Evolutionary conservation across 2,797 vertebrate species (phyloP).

Genomic region (Schizopygopsis pylzovi): DNA sequence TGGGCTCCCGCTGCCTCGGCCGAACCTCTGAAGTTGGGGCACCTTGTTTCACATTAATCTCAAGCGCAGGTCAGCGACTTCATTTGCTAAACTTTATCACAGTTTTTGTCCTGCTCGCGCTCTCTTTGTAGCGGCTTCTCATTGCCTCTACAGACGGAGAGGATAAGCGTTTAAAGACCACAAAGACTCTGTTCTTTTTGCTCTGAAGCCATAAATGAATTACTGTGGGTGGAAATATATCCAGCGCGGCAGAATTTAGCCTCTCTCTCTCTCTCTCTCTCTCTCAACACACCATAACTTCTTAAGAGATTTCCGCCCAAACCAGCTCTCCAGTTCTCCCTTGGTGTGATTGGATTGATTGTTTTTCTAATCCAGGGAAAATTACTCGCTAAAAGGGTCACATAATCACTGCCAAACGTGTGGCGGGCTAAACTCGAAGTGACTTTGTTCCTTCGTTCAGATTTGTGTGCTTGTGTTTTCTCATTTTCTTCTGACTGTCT

Average conservation of each 20-base stretch:
- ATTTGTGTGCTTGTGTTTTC: constrained; percentile 49
- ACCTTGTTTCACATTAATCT: constrained; percentile 98
- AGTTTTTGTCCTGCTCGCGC: constrained; percentile 68
- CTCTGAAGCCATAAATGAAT: constrained; percentile 85
- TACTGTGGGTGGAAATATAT: constrained; percentile 81
- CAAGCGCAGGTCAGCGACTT: constrained; percentile 94
- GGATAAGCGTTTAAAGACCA: constrained; percentile 77
- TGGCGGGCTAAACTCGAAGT: constrained; percentile 59
- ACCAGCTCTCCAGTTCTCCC: constrained; percentile 64
- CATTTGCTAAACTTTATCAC: constrained; percentile 93
- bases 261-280: constrained; percentile 21
- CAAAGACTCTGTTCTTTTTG: constrained; percentile 79
- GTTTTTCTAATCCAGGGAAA: constrained; percentile 83
- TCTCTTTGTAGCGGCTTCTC: constrained; percentile 84
- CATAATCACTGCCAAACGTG: constrained; percentile 68
- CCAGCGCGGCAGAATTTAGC: constrained; percentile 64
- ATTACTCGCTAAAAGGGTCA: constrained; percentile 77
- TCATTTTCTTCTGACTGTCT: constrained; percentile 5
- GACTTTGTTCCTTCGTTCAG: constrained; percentile 56
- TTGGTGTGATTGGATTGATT: constrained; percentile 80
- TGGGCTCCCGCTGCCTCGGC: constrained; percentile 83
- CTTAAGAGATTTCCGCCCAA: constrained; percentile 78
- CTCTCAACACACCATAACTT: constrained; percentile 71
- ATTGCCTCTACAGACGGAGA: constrained; percentile 80
- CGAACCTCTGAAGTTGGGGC: constrained; percentile 93